These are phyloP conservation scores for Rhadina sibilatrix DNA, from an alignment of 2,113 vertebrate species.

Conservation along the genomic window DNA sequence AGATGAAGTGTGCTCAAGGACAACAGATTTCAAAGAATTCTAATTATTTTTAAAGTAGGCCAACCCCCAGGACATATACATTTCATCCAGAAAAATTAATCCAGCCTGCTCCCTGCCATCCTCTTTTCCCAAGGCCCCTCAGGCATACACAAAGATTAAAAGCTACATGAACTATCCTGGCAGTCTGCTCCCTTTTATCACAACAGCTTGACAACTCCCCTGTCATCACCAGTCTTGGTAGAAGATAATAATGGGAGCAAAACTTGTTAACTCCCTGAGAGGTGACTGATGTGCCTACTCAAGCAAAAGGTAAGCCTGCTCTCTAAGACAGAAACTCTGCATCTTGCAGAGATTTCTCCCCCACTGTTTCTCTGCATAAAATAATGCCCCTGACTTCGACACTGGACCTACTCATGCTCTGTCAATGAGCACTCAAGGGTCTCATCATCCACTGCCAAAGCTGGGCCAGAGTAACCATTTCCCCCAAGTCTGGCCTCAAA, in stretches of 20 bases:
- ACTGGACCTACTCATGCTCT: not conserved
- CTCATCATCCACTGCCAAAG: not conserved
- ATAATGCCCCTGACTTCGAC: not conserved
- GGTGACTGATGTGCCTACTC: not conserved
- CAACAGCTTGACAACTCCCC: slow-evolving; percentile 58
- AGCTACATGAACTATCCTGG: slow-evolving; percentile 41
- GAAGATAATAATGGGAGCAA: slow-evolving; percentile 21
- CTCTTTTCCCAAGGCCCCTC: slow-evolving; percentile 45
- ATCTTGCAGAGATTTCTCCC: not conserved
- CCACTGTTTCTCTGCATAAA: not conserved
- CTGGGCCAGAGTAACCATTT: not conserved
- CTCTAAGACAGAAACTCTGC: not conserved
- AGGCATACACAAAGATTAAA: slow-evolving; percentile 67
- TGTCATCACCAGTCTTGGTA: slow-evolving; percentile 20
- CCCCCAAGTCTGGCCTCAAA: not conserved
- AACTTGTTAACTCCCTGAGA: slow-evolving; percentile 3
- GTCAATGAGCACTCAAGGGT: not conserved
- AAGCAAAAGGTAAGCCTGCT: not conserved
- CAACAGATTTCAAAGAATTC: slow-evolving; percentile 54
- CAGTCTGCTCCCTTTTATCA: slow-evolving; percentile 60
- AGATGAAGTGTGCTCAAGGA: slow-evolving; percentile 47
- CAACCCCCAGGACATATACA: slow-evolving; percentile 55
- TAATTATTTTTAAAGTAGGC: slow-evolving; percentile 66
- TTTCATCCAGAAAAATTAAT: slow-evolving; percentile 66
- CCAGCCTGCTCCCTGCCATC: slow-evolving; percentile 45